Evolutionary conservation across 2,888 invertebrate genomes (phyloP), one percentile per base, ranked within the genome.

Genomic region (Leucoptera coffeella): DNA sequence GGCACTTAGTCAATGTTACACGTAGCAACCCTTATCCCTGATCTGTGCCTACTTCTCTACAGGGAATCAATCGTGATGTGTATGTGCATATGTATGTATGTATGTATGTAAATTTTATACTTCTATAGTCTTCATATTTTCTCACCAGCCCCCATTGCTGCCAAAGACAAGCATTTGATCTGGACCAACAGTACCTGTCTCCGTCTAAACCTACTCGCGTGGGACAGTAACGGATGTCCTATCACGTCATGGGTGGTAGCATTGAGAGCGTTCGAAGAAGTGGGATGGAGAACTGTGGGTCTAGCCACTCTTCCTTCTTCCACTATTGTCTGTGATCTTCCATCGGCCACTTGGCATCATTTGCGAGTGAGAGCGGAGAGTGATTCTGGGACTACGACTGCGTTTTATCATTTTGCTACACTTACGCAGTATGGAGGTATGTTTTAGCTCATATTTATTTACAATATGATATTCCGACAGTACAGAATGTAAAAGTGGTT

Each of bases 221-320:
- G 92, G 92, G 84, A 85, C 38, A 84, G 84, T 47, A 86, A 87
- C 26, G 89, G 89, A 15, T 93, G 93, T 51, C 80, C 85, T 1
- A 80, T 92, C 37, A 75, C 74, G 29, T 82, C 84, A 42, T 89
- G 87, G 48, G 75, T 82, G n/a, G 77, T 91, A 12, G 83, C 85
- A 39, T 73, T 80, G 39, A 61, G 74, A 23, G 56, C 65, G 11
- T 57, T 78, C 31, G 74, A 54, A 15, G 64, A 64, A 20, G 43
- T 54, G 2, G 36, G 56, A 1, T 77, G 77, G 81, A 60, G 62
- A 12, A 47, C 74, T 0, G 69, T 75, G 20, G 67, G 71, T 0
- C 75, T 72, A 21, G 59, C 67, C 12, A 52, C 67, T 2, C 69
- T 73, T 3, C 59, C 72, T 1, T 75, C 74, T 28, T 59, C 60